Percentiles rank a stretch among this genome's conserved stretches.
These are phyloP conservation scores for Acanthosepion esculentum DNA, from an alignment of 2,888 invertebrate species.

Conservation along the genomic window DNA sequence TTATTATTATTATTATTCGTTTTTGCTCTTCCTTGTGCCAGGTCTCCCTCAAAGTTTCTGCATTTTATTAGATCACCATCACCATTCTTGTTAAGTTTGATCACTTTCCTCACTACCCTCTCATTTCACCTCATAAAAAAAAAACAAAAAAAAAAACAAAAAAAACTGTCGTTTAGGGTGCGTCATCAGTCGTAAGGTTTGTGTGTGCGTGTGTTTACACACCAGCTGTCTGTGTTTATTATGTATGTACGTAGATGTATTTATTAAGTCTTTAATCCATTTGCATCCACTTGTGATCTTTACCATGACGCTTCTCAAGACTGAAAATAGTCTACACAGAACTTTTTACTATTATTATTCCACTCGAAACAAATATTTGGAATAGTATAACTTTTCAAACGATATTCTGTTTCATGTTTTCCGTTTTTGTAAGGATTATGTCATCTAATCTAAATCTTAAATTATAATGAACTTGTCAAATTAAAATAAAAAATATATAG, in stretches of 20 bases:
- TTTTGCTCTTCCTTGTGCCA: background rate
- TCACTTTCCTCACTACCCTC: background rate
- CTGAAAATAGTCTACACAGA: background rate
- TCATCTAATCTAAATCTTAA: background rate
- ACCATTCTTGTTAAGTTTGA: background rate
- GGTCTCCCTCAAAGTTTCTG: background rate
- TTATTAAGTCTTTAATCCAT: background rate
- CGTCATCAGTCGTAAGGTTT: background rate
- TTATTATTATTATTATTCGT: background rate
- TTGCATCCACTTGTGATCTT: background rate
- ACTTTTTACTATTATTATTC: background rate
- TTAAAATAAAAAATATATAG: background rate
- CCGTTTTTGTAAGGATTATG: background rate
- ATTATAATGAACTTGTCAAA: background rate
- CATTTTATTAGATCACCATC: background rate
- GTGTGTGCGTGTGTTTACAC: background rate
- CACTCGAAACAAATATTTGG: background rate
- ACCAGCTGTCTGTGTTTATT: conserved; percentile 2
- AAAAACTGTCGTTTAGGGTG: background rate
- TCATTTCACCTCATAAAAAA: background rate
- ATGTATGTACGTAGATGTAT: background rate
- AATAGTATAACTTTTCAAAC: background rate
- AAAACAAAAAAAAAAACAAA: background rate
- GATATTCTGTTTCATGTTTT: background rate
- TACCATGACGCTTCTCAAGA: background rate